Conservation (phyloP, 2,888 invertebrate species). For the Troglohyphantes excavatus region DNA sequence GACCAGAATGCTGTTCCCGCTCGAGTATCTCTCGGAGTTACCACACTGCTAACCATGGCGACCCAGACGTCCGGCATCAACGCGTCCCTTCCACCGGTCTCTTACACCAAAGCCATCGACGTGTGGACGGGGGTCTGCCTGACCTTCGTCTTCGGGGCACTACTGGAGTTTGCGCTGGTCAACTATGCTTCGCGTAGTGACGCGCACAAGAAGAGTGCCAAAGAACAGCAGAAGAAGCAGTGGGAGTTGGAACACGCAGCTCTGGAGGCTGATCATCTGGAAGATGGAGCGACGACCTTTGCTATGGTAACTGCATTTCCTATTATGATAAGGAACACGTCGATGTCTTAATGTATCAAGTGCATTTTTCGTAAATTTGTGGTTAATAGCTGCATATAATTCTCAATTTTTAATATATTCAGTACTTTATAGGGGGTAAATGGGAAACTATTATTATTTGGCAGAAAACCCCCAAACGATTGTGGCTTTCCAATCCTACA, state of each 20-base stretch:
- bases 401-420: too few species aligned
- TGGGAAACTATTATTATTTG: too few species aligned
- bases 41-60: slow-evolving; percentile 98
- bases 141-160: slow-evolving; percentile 98
- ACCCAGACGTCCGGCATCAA: slow-evolving; percentile 96
- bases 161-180: slow-evolving; percentile 98
- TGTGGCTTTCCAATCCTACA: too few species aligned
- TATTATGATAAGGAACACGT: not conserved
- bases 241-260: slow-evolving; percentile 92
- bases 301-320: slow-evolving; percentile 89
- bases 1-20: slow-evolving; percentile 98
- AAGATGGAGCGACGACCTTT: slow-evolving; percentile 92
- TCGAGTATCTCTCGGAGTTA: slow-evolving; percentile 96
- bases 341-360: too few species aligned
- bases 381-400: too few species aligned
- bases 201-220: slow-evolving; percentile 86
- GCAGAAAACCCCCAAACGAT: too few species aligned
- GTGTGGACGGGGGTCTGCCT: slow-evolving; percentile 99
- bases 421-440: too few species aligned
- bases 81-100: slow-evolving; percentile 97
- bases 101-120: slow-evolving; percentile 98
- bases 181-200: slow-evolving; percentile 98
- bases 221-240: slow-evolving; percentile 89
- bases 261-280: slow-evolving; percentile 92
- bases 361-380: too few species aligned